These are phyloP conservation scores for Eupristina koningsbergeri DNA, from an alignment of 1,140 invertebrate genomes.

Conservation along the genomic window DNA sequence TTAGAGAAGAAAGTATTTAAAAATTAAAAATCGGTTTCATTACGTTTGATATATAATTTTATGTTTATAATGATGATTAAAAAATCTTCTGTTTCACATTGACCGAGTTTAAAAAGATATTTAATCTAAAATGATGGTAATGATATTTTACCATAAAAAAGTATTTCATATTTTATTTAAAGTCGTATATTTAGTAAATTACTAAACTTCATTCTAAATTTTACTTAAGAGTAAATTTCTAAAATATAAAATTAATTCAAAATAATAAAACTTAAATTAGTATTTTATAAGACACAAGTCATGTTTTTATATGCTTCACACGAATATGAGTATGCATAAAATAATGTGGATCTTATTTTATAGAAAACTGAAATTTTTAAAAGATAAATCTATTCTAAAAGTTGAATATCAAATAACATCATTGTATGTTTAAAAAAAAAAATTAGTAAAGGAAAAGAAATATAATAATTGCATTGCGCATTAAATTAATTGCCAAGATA, in stretches of 20 bases:
- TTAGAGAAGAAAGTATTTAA: not conserved
- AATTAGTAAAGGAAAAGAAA: no score
- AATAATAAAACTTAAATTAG: not conserved
- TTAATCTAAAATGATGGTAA: not conserved
- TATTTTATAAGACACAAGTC: not conserved
- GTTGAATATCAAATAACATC: not conserved
- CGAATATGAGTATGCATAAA: constrained; percentile 13
- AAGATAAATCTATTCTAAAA: not conserved
- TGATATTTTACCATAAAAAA: not conserved
- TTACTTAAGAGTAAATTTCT: no score
- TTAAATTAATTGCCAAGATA: no score
- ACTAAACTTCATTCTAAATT: not conserved
- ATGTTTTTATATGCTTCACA: not conserved
- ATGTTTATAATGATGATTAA: not conserved
- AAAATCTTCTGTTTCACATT: not conserved
- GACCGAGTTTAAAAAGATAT: no score
- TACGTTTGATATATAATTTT: not conserved
- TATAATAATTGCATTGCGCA: no score
- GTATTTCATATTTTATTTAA: no score
- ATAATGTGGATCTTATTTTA: constrained; percentile 20
- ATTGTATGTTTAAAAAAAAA: not conserved
- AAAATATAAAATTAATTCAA: not conserved
- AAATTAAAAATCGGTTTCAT: not conserved
- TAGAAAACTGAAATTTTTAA: not conserved
- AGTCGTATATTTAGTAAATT: not conserved